Evolutionary conservation across 92 coral and sea anemone genomes (phyloP).

Genomic region (Parazoanthus darwini): DNA sequence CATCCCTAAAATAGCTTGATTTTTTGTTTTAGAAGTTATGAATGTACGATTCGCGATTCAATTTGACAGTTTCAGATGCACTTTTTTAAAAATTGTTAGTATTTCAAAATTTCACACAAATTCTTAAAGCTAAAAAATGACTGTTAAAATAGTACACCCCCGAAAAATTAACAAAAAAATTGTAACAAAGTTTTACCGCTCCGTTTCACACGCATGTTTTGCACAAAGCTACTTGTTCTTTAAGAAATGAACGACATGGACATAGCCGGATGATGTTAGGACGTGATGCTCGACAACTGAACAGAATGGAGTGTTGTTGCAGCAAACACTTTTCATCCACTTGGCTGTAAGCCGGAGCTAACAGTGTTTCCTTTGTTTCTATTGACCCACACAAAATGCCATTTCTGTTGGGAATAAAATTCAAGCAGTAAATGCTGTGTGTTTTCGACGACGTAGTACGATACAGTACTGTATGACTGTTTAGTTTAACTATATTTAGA

Average conservation of each 20-base stretch:
- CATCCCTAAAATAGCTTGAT: too few relatives aligned
- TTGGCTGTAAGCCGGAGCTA: slow-evolving; percentile 42
- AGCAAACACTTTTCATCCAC: slow-evolving; percentile 26
- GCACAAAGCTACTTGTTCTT: slow-evolving; percentile 39
- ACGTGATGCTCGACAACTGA: slow-evolving; percentile 36
- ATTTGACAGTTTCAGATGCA: too few relatives aligned
- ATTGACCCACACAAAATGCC: slow-evolving; percentile 32
- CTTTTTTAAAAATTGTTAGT: too few relatives aligned
- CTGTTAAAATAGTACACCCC: too few relatives aligned
- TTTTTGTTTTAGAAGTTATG: too few relatives aligned
- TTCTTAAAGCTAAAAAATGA: too few relatives aligned
- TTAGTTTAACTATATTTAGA: too few relatives aligned
- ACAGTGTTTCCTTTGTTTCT: not conserved
- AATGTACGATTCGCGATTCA: too few relatives aligned
- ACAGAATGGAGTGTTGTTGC: slow-evolving; percentile 40
- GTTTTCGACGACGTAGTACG: not conserved
- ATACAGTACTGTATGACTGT: too few relatives aligned
- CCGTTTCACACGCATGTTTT: not conserved
- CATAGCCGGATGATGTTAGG: slow-evolving; percentile 26
- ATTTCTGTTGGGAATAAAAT: slow-evolving; percentile 14
- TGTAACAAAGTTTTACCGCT: not conserved
- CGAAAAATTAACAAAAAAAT: too few relatives aligned
- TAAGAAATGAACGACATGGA: slow-evolving; percentile 46
- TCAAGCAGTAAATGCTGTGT: not conserved
- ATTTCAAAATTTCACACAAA: too few relatives aligned